Evolutionary conservation across 2,888 invertebrate species (phyloP).

Genomic region (Bruchidius siliquastri): DNA sequence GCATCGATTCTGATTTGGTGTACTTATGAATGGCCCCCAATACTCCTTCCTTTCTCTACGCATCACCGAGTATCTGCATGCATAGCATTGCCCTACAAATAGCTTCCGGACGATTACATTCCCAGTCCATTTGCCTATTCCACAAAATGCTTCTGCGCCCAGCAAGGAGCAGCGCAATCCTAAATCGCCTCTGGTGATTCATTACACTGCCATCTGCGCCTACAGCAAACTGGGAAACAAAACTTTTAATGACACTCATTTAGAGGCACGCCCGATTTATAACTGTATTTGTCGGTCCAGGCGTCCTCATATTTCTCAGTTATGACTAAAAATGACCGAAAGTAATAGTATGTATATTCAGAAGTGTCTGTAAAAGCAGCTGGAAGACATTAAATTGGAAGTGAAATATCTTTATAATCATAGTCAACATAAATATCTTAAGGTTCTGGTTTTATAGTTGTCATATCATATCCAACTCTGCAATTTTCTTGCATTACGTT

Average conservation of each 20-base stretch:
- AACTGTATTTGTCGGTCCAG: not conserved
- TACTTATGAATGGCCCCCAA: too few relatives aligned
- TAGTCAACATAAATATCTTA: too few relatives aligned
- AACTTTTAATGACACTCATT: conserved; percentile 12
- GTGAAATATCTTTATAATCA: not conserved
- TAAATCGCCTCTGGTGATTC: conserved; percentile 5
- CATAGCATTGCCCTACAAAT: not conserved
- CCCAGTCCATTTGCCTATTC: not conserved
- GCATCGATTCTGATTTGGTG: too few relatives aligned
- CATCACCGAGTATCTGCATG: not conserved
- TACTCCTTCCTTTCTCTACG: too few relatives aligned
- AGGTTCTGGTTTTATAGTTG: too few relatives aligned
- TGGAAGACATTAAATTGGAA: not conserved
- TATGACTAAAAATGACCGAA: not conserved
- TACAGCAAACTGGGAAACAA: conserved; percentile 10
- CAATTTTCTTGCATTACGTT: too few relatives aligned
- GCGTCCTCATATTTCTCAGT: not conserved
- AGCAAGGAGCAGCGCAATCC: conserved; percentile 3
- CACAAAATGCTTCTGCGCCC: not conserved
- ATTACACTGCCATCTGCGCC: conserved; percentile 12
- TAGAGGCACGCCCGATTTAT: conserved; percentile 1
- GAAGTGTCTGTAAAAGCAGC: not conserved
- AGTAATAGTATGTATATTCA: not conserved
- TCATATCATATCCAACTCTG: too few relatives aligned
- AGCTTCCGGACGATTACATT: not conserved